These are phyloP conservation scores for Tyrannus savana DNA, from an alignment of 2,113 vertebrate genomes.

Conservation along the genomic window DNA sequence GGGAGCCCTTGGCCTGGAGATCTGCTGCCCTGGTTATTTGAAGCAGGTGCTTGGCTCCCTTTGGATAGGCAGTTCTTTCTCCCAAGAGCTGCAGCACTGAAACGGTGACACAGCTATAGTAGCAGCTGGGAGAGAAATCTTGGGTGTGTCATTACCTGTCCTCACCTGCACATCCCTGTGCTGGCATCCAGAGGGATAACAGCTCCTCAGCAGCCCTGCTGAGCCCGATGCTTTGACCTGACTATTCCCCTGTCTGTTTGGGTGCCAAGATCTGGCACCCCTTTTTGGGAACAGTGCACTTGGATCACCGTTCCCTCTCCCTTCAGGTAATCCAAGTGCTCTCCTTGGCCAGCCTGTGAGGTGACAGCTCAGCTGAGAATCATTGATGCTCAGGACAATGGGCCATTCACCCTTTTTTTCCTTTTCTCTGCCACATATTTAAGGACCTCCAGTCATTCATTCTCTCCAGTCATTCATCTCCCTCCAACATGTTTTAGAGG, in stretches of 20 bases:
- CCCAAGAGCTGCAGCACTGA: not conserved
- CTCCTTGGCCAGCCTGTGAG: not conserved
- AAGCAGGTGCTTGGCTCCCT: not conserved
- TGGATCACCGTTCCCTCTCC: not conserved
- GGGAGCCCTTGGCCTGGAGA: not conserved
- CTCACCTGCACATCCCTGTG: not conserved
- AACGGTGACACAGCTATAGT: not conserved
- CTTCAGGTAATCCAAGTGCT: not conserved
- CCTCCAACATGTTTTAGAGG: not conserved
- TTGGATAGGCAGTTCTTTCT: not conserved
- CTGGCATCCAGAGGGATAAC: not conserved
- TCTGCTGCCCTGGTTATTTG: not conserved
- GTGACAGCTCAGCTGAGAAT: not conserved
- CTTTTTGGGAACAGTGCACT: not conserved
- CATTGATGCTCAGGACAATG: not conserved
- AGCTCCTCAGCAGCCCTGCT: not conserved
- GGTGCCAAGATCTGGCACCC: not conserved
- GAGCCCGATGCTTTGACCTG: not conserved
- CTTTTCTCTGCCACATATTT: not conserved
- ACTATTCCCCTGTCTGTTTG: fast-evolving
- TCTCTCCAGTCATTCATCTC: not conserved
- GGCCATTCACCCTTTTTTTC: not conserved
- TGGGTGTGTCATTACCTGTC: not conserved
- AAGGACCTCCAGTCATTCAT: not conserved
- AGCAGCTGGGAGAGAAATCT: not conserved